Base-by-base conservation (phyloP, 2,888 invertebrate species). In the Spisula subtruncata region DNA sequence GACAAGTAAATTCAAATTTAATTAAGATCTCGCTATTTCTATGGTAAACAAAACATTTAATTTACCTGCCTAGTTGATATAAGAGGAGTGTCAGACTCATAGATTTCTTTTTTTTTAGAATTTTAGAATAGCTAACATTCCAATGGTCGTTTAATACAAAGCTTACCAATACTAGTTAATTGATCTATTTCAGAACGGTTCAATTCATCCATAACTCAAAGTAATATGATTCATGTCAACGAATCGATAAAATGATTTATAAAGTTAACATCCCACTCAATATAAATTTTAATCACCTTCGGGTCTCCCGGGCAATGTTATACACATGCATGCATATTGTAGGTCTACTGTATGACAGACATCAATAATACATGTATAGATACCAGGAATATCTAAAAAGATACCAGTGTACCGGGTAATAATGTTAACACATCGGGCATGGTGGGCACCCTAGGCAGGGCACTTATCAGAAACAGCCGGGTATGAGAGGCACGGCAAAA, bases 271-370 rank as follows among this genome's bases (percentile, higher is more conserved):
- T 35, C 16, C 41, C 41, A 75, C 32, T 75, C 75, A 75, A 75
- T 75, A 75, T 25, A 12, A 75, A 75, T 75, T 75, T 75, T 71
- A 71, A 71, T 71, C 75, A 75, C 75, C 75, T 35, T 75, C 5
- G 32, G 75, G 75, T n/a, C 32, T 35, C 10, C 18, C 75, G 6
- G 60, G 60, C 4, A 29, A 56, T 56, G 56, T n/a, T 20, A 20
- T 66, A 66, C 60, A 25, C n/a, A 66, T n/a, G 25, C 25, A 25
- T 20, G 14, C 48, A 48, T 48, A 48, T 48, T 48, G 48, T 48
- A 48, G 48, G 14, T 51, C 16, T 6, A 51, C 51, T 51, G 12
- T 12, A 51, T 16, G 1, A 51, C 51, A 51, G 16, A 14, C 16
- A 51, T 51, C 51, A 51, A 51, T 41, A 5, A 41, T 51, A 51